Evolutionary conservation across 2,797 vertebrate genomes (phyloP).

Genomic region (Atherinosoma microstoma): DNA sequence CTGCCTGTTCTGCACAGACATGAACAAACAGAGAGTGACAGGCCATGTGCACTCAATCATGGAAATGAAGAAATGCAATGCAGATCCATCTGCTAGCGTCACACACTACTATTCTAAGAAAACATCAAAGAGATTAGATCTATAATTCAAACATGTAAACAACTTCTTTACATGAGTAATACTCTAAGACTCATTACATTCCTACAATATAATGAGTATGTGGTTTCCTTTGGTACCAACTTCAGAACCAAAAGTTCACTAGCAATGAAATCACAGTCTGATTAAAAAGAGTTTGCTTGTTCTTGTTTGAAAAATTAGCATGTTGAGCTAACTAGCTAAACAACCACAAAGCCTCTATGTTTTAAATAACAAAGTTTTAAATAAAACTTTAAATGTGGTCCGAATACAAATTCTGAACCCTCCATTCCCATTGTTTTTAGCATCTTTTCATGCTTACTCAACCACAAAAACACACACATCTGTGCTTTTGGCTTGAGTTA

Average conservation of each 20-base stretch:
- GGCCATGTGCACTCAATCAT: conserved; percentile 41
- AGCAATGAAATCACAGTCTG: background rate
- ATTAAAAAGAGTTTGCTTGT: background rate
- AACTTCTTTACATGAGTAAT: conserved; percentile 1
- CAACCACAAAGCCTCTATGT: background rate
- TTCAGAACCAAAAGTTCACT: background rate
- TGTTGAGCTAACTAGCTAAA: background rate
- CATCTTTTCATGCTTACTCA: too few species aligned
- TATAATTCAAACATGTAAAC: conserved; percentile 33
- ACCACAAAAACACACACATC: background rate
- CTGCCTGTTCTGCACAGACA: conserved; percentile 41
- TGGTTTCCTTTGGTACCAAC: background rate
- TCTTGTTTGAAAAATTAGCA: background rate
- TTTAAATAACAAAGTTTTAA: background rate
- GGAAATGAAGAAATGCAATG: conserved; percentile 44
- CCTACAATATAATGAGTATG: background rate
- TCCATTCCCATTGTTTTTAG: too few species aligned
- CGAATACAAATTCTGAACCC: background rate
- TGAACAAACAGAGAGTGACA: conserved; percentile 47
- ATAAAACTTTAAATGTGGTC: too few species aligned
- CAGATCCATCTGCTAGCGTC: conserved; percentile 41
- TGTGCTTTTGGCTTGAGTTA: background rate
- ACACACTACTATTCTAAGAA: conserved; percentile 46
- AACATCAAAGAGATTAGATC: conserved; percentile 51
- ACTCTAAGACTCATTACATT: background rate